Percentiles rank a stretch among this genome's conserved stretches.
These are phyloP conservation scores for Poecilia picta DNA, from an alignment of 2,797 vertebrate genomes.

Conservation along the genomic window DNA sequence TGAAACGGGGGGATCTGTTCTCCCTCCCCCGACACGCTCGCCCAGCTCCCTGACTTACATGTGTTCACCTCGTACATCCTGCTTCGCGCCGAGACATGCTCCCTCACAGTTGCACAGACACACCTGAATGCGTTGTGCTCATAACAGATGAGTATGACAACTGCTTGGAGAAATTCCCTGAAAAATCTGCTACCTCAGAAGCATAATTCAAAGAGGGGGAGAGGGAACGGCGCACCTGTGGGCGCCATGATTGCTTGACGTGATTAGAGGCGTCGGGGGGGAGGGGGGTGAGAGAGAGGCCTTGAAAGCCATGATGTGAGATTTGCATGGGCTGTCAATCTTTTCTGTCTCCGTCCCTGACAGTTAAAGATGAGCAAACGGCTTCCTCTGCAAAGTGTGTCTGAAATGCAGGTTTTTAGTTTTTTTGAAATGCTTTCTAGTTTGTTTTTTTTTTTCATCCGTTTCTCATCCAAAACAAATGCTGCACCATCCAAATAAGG, in stretches of 20 bases:
- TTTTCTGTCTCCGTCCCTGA: slow-evolving; percentile 49
- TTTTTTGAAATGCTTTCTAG: slow-evolving; percentile 23
- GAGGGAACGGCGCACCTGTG: slow-evolving; percentile 67
- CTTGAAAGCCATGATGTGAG: slow-evolving; percentile 55
- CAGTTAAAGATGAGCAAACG: slow-evolving; percentile 46
- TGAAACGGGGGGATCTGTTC: slow-evolving; percentile 44
- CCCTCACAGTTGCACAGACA: slow-evolving; percentile 14
- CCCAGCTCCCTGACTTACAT: slow-evolving; percentile 45
- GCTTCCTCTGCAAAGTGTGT: slow-evolving; percentile 51
- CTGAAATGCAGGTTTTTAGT: slow-evolving; percentile 23
- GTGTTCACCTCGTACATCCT: slow-evolving; percentile 39
- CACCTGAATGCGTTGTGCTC: slow-evolving; percentile 30
- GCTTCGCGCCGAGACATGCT: slow-evolving; percentile 9
- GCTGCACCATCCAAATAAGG: slow-evolving; percentile 28
- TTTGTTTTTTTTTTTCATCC: not conserved
- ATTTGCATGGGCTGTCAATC: slow-evolving; percentile 77
- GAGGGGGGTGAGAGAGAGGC: slow-evolving; percentile 44
- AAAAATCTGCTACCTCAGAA: slow-evolving; percentile 61
- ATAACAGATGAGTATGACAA: slow-evolving; percentile 68
- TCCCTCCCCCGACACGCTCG: slow-evolving; percentile 40
- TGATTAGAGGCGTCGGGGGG: slow-evolving; percentile 60
- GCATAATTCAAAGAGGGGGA: slow-evolving; percentile 59
- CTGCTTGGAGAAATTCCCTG: slow-evolving; percentile 68
- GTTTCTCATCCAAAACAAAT: slow-evolving; percentile 46
- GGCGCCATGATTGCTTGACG: slow-evolving; percentile 57